Evolutionary conservation across 2,797 vertebrate species (phyloP), one percentile per base, ranked within the genome.

Genomic region (Odontamblyopus rebecca): DNA sequence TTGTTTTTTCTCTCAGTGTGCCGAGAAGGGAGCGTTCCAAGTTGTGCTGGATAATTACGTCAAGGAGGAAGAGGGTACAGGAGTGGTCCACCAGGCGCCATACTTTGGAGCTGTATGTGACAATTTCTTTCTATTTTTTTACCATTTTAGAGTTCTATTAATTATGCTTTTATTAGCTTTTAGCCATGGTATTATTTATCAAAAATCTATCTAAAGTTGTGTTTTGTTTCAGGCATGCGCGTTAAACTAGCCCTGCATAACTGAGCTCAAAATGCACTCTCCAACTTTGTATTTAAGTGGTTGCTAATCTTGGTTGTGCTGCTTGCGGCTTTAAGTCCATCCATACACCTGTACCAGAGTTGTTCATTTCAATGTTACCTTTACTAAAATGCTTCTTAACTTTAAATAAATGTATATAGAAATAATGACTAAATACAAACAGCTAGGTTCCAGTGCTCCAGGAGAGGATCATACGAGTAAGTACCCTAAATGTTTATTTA

Each of bases 51-150:
- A 99, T 89, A 94, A 90, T 85, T 99, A 99, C 0, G 97, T 99
- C 79, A 96, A 93, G 76, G 97, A 97, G 82, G 97, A 99, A 74
- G 98, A 98, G 74, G 98, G 98, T 70, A 99, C 98, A 0, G 98
- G 98, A 23, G 94, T 99, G 27, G 97, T 99, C 68, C 98, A 98
- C 85, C 98, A 99, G 90, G 96, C 98, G n/a, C 98, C 98, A 0
- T 99, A 99, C 88, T 99, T 99, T 79, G 98, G 98, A 88, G 96
- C 96, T 88, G 98, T 99, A 89, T 96, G 98, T 97, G 27, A 35
- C 50, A 7, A 19, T 61, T 30, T 18, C 16, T 61, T 16, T 61
- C 13, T 61, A 35, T 18, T 16, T 0, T 0, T 26, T 0, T 1
- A 1, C 51, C 63, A 13, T 1, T 57, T 62, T 16, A 53, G 19